phyloP scores from a whole-genome alignment of 2,113 vertebrate genomes.

The Hemichromis elongatus region DNA sequence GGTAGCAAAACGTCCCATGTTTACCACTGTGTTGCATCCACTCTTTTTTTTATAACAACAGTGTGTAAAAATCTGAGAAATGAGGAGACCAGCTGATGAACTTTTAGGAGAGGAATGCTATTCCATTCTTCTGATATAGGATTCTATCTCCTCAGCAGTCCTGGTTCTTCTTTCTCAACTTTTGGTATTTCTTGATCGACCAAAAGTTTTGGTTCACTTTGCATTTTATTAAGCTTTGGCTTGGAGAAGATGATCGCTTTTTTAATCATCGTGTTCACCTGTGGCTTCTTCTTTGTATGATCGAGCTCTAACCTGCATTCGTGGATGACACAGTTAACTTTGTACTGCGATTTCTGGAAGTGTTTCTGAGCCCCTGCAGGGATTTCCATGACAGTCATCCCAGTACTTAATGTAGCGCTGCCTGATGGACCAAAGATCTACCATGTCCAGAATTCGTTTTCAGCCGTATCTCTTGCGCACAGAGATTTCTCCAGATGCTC shows the following conservation, averaged over 20 bases:
- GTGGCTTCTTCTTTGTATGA: neutral
- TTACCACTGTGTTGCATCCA: neutral
- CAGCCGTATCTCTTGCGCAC: neutral
- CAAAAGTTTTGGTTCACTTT: neutral
- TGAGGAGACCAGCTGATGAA: neutral
- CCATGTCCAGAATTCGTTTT: fast-evolving
- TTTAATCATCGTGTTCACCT: neutral
- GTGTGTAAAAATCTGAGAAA: neutral
- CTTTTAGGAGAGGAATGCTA: neutral
- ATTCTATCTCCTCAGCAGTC: neutral
- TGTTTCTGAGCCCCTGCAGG: neutral
- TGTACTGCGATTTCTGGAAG: neutral
- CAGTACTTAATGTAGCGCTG: neutral
- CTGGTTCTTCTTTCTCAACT: neutral
- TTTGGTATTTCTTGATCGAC: neutral
- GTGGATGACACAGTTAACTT: neutral
- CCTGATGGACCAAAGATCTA: neutral
- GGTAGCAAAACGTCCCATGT: neutral
- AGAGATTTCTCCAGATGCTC: neutral
- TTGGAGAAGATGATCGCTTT: neutral
- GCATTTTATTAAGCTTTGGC: neutral
- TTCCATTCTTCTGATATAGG: neutral
- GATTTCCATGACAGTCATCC: neutral
- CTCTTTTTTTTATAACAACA: neutral
- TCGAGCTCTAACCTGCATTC: neutral